A percentile compares a stretch with the other conserved stretches of the same genome.
Conservation (phyloP, 2,888 invertebrate species). For the Melikaiella ostensackeni region DNA sequence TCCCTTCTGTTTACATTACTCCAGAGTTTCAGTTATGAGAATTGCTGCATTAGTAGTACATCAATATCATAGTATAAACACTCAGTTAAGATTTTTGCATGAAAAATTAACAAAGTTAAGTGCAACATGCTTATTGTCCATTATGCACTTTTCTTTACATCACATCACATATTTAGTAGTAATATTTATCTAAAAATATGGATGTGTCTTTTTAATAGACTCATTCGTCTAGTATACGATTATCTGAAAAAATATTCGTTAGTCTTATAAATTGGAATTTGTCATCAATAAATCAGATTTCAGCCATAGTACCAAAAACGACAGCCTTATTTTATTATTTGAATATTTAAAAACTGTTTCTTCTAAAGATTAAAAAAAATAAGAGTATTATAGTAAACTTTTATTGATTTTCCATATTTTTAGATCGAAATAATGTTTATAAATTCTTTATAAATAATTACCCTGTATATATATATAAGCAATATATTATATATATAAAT, state of each 20-base stretch:
- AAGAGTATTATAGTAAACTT: background rate
- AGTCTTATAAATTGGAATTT: too few species aligned
- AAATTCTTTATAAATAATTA: slow-evolving; percentile 13
- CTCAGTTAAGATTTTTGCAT: background rate
- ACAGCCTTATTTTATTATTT: too few species aligned
- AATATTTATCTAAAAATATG: slow-evolving; percentile 17
- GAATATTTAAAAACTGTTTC: too few species aligned
- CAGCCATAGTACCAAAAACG: too few species aligned
- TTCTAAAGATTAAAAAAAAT: too few species aligned
- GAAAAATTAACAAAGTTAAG: background rate
- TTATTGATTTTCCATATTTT: slow-evolving; percentile 5
- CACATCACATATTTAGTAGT: background rate
- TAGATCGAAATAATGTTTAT: background rate
- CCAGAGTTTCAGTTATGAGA: background rate
- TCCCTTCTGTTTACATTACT: background rate
- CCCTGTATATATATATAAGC: background rate
- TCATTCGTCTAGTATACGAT: too few species aligned
- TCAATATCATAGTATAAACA: background rate
- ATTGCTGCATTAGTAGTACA: background rate
- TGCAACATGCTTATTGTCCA: background rate
- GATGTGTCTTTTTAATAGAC: background rate
- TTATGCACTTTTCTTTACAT: background rate
- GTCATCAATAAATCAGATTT: too few species aligned
- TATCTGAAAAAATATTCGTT: too few species aligned
- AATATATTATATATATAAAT: background rate